A percentile compares a stretch with the other conserved stretches of the same genome.
Conservation (phyloP, 2,888 invertebrate species). For the Mesorhabditis spiculigera region DNA sequence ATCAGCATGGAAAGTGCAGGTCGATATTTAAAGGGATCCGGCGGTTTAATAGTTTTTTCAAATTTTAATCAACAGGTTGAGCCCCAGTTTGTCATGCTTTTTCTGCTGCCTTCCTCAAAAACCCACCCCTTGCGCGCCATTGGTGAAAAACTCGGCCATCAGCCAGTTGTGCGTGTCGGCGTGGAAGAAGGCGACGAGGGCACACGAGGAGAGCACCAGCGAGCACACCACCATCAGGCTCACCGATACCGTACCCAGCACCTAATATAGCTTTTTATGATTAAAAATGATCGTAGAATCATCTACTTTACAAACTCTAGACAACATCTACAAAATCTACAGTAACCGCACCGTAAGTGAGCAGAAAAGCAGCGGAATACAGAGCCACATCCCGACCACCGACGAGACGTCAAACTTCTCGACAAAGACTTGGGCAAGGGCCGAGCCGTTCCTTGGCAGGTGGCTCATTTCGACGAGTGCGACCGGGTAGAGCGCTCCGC, state of each 20-base stretch:
- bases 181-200: slow-evolving; percentile 38
- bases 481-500: background rate
- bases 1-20: no score
- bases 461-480: no score
- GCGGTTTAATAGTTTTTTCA: no score
- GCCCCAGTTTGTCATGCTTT: no score
- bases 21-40: no score
- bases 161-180: slow-evolving; percentile 37
- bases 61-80: no score
- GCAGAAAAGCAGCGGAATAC: background rate
- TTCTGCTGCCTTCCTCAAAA: no score
- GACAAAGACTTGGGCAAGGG: no score
- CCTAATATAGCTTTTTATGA: slow-evolving; percentile 14
- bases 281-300: background rate
- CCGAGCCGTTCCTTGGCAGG: no score
- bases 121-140: slow-evolving; percentile 24
- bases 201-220: slow-evolving; percentile 29
- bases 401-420: no score
- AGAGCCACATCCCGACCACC: no score
- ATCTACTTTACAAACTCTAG: background rate
- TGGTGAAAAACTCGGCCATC: slow-evolving; percentile 28
- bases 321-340: background rate
- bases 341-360: background rate
- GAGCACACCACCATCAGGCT: slow-evolving; percentile 28
- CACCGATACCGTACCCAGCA: slow-evolving; percentile 31